phyloP scores from a whole-genome alignment of 2,888 invertebrate genomes.

The Drosophila prolongata region DNA sequence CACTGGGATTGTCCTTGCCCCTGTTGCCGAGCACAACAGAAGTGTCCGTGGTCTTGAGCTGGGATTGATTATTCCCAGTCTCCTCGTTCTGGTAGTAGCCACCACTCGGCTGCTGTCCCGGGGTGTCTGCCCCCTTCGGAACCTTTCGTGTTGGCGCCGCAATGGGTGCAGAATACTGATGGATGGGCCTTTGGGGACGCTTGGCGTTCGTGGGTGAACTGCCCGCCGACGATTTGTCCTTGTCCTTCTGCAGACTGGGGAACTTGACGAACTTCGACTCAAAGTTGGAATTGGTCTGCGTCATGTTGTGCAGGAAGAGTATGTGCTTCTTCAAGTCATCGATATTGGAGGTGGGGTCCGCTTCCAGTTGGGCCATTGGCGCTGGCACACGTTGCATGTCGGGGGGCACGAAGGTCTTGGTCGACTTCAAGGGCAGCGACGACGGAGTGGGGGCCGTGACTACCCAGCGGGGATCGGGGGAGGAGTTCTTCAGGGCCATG shows the following conservation, averaged over 20 bases:
- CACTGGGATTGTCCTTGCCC: neutral
- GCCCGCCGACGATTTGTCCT: neutral
- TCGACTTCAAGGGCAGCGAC: neutral
- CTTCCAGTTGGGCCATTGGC: slow-evolving; percentile 32
- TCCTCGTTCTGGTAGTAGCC: slow-evolving; percentile 11
- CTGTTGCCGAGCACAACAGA: no score
- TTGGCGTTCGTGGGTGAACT: neutral
- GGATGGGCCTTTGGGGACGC: slow-evolving; percentile 1
- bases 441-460: slow-evolving; percentile 1
- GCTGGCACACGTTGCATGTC: slow-evolving; percentile 6
- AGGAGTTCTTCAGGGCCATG: slow-evolving; percentile 3
- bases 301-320: slow-evolving; percentile 6
- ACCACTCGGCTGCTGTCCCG: neutral
- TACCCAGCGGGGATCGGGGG: slow-evolving; percentile 1
- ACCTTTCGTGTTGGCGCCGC: slow-evolving; percentile 1
- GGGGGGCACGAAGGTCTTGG: slow-evolving; percentile 1
- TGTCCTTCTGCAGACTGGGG: slow-evolving; percentile 8
- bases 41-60: neutral
- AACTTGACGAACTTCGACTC: slow-evolving; percentile 5
- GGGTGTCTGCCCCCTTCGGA: neutral
- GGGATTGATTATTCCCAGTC: neutral
- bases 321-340: slow-evolving; percentile 6
- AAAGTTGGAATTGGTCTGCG: slow-evolving; percentile 1
- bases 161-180: slow-evolving; percentile 6
- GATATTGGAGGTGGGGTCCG: slow-evolving; percentile 2